Evolutionary conservation across 2,888 invertebrate species (phyloP), one percentile per base, ranked within the genome.

Genomic region (Drosophila dives): DNA sequence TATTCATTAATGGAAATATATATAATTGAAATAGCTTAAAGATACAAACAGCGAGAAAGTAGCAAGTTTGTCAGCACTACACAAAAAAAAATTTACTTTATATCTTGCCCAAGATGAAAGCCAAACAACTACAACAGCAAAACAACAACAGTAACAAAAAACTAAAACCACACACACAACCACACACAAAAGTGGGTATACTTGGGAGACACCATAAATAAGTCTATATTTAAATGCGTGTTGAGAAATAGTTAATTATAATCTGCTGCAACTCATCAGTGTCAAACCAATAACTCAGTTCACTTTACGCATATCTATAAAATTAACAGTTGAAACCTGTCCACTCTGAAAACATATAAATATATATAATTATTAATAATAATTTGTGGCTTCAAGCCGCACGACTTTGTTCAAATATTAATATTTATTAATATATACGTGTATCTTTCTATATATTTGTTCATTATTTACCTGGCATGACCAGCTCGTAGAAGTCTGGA

Each of bases 81-180:
- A 54, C 17, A 54, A n/a, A 17, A 11, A 26, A 26, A 26, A 26
- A 26, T 34, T 59, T 42, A 59, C 50, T 64, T 64, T 40, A 59
- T 20, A 50, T 26, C 23, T 40, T 38, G 38, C 23, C 38, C 11
- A 26, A 54, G 26, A 33, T 20, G 11, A 60, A 51, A 38, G 38
- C 49, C 3, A 26, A 23, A 36, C 40, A 42, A 29, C 20, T 40
- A 17, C 34, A 42, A 26, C 32, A 53, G 33, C 8, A 54, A 8
- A n/a, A 7, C 45, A 2, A 10, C 34, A 34, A 34, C 15, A 38
- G 23, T 2, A 23, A 23, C 23, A 23, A 1, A 23, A 23, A 23
- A 23, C n/a, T n/a, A 10, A 40, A n/a, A 12, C n/a, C n/a, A 17
- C 17, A 45, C 15, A 54, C n/a, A 40, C 40, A 40, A 11, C 7